Percentiles rank a stretch among this genome's conserved stretches.
phyloP scores from a whole-genome alignment of 37 sponge, comb jelly and placozoan genomes.

The Diacarnus erythraeanus region DNA sequence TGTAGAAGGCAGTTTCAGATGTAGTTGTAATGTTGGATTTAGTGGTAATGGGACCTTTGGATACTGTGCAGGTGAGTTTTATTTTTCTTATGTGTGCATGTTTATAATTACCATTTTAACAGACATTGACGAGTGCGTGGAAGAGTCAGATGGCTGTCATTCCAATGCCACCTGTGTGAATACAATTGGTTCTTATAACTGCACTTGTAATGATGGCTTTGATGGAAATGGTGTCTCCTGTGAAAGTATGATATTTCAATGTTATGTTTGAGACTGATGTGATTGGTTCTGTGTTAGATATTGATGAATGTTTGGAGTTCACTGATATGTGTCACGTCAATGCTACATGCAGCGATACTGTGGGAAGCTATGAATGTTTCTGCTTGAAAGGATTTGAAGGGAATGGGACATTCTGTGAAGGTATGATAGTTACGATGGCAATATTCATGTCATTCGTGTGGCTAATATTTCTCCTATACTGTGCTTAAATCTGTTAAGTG shows the following conservation, averaged over 20 bases:
- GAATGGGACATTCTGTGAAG: background rate
- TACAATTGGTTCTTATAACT: constrained; percentile 21
- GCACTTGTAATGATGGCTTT: constrained; percentile 29
- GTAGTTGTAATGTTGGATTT: background rate
- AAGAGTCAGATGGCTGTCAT: constrained; percentile 2
- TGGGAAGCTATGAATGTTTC: constrained; percentile 25
- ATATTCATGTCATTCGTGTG: too few species aligned
- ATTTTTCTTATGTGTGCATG: background rate
- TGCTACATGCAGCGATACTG: constrained; percentile 19
- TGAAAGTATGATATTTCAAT: background rate
- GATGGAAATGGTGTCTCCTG: constrained; percentile 21
- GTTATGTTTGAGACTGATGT: background rate
- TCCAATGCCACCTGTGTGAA: constrained; percentile 23
- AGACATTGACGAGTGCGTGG: constrained; percentile 9
- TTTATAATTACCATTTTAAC: background rate
- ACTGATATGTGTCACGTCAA: background rate
- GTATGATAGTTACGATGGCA: too few species aligned
- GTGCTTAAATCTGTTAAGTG: too few species aligned
- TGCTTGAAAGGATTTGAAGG: background rate
- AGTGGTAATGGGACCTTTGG: background rate
- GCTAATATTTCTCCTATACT: too few species aligned
- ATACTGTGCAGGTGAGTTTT: background rate
- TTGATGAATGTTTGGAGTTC: background rate
- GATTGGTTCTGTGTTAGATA: background rate
- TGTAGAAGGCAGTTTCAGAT: background rate